phyloP scores from a whole-genome alignment of 2,888 invertebrate genomes.

The Apeira syringaria region DNA sequence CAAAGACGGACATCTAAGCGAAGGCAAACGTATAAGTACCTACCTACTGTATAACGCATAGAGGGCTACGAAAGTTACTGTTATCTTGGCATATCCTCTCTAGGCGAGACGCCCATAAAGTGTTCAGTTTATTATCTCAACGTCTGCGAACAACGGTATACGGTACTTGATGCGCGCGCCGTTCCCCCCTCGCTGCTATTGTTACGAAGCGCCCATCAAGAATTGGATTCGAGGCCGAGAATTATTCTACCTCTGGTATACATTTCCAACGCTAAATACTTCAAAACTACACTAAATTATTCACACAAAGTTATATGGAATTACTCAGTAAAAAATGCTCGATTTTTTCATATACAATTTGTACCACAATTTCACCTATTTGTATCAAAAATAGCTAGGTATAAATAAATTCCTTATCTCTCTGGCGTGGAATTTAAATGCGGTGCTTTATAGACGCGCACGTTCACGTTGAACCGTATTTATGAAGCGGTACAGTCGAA shows the following conservation, averaged over 20 bases:
- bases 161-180: conserved; percentile 72
- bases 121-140: conserved; percentile 68
- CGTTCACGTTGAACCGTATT: conserved; percentile 69
- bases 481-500: conserved; percentile 40
- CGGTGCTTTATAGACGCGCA: conserved; percentile 74
- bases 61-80: conserved; percentile 83
- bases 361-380: conserved; percentile 13
- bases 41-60: conserved; percentile 66
- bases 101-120: conserved; percentile 79
- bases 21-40: conserved; percentile 42
- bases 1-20: conserved; percentile 46
- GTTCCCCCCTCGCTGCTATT: conserved; percentile 82
- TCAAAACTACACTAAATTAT: conserved; percentile 14
- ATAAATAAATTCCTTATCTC: conserved; percentile 81
- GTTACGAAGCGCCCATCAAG: conserved; percentile 80
- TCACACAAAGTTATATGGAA: conserved; percentile 36
- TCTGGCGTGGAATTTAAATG: conserved; percentile 81
- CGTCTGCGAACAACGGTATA: conserved; percentile 55
- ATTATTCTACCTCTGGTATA: conserved; percentile 75
- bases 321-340: conserved; percentile 54
- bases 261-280: conserved; percentile 54
- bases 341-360: conserved; percentile 62
- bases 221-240: conserved; percentile 56
- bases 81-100: conserved; percentile 85
- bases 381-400: conserved; percentile 36